Evolutionary conservation across 2,797 vertebrate species (phyloP).

Genomic region (Lutra lutra): DNA sequence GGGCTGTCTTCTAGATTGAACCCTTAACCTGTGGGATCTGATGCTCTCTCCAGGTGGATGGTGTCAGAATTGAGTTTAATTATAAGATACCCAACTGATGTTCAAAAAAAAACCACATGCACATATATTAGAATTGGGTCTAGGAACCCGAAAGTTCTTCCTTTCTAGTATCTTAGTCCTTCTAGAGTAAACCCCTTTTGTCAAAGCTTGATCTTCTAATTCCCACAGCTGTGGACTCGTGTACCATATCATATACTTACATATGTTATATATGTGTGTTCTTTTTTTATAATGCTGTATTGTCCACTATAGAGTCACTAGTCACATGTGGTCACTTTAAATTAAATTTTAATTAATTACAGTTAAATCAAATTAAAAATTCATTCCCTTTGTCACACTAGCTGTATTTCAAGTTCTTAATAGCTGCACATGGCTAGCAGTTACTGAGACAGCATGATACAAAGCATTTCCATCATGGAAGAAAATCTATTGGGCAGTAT

Average conservation of each 20-base stretch:
- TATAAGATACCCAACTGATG: background rate
- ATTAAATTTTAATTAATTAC: conserved; percentile 4
- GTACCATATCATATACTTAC: background rate
- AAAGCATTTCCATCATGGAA: background rate
- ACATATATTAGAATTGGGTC: background rate
- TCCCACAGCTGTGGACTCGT: background rate
- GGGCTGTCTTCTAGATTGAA: background rate
- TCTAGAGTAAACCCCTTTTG: background rate
- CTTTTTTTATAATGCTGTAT: background rate
- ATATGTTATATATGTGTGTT: background rate
- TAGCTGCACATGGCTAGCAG: background rate
- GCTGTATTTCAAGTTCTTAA: background rate
- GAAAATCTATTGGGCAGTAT: background rate
- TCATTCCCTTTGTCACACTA: background rate
- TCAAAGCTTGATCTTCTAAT: background rate
- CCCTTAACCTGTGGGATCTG: background rate
- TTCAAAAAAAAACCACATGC: background rate
- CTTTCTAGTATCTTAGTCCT: background rate
- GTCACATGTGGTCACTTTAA: background rate
- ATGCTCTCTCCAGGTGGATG: background rate
- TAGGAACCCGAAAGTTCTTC: background rate
- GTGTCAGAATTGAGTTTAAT: background rate
- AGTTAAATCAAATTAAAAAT: background rate
- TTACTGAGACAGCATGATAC: background rate
- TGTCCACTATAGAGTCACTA: background rate